A percentile compares a stretch with the other conserved stretches of the same genome.
These are phyloP conservation scores for Actinemys pallida DNA, from an alignment of 2,113 vertebrate genomes.

Conservation along the genomic window DNA sequence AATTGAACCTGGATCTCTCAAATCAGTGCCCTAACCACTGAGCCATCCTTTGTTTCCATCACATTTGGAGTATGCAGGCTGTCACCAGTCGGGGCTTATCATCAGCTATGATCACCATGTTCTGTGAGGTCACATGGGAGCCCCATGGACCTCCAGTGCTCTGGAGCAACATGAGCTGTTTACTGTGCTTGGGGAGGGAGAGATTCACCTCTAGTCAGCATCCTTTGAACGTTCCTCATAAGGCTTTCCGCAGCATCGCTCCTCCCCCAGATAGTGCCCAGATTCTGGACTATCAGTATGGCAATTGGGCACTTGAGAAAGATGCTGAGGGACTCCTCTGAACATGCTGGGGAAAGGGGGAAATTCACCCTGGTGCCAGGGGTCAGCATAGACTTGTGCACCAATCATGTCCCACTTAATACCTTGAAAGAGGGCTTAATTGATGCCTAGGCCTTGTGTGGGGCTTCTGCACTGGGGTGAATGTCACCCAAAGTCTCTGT, in stretches of 20 bases:
- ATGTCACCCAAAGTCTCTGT: no score
- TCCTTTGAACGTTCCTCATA: neutral
- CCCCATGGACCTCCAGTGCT: neutral
- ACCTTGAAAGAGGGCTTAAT: neutral
- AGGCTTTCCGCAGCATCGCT: neutral
- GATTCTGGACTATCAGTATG: neutral
- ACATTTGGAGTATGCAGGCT: no score
- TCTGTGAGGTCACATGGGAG: neutral
- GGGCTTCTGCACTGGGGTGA: no score
- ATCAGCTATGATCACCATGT: neutral
- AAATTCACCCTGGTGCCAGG: neutral
- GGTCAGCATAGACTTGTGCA: neutral
- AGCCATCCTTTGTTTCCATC: no score
- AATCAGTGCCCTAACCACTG: no score
- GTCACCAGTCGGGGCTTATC: neutral
- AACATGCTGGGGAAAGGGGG: neutral
- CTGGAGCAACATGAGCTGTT: neutral
- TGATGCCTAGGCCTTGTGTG: neutral
- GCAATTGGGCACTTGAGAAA: neutral
- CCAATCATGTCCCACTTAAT: neutral
- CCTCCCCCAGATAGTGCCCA: neutral
- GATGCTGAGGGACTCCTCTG: neutral
- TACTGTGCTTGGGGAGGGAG: neutral
- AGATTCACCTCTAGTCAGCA: neutral
- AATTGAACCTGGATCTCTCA: no score